Conservation (phyloP, 2,113 vertebrate species). For the Poicephalus meyeri region DNA sequence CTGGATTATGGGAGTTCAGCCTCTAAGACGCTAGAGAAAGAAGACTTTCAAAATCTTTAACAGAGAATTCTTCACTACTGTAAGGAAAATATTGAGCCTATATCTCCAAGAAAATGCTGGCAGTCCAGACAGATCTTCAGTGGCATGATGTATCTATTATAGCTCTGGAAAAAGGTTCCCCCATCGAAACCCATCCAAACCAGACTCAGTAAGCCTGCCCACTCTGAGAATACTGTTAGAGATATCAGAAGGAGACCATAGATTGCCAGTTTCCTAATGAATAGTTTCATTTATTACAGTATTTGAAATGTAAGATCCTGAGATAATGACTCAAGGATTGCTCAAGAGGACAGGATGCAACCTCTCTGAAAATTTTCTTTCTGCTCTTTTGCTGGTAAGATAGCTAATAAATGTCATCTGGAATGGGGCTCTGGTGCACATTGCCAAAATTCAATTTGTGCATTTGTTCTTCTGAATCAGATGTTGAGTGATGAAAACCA, state of each 20-base stretch:
- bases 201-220: neutral
- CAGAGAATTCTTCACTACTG: neutral
- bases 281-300: neutral
- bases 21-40: neutral
- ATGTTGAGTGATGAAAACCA: neutral
- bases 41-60: neutral
- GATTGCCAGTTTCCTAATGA: neutral
- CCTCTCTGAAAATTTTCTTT: neutral
- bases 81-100: neutral
- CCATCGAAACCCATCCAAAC: neutral
- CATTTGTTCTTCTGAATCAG: neutral
- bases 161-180: neutral
- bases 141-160: neutral
- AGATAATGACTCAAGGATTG: slow-evolving; percentile 12
- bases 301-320: neutral
- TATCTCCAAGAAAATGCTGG: slow-evolving; percentile 5
- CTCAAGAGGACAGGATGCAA: neutral
- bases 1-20: neutral
- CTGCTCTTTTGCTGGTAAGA: neutral
- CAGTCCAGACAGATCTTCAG: neutral
- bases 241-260: neutral
- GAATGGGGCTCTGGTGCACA: neutral
- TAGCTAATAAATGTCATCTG: slow-evolving; percentile 16
- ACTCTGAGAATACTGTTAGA: neutral
- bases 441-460: neutral